Base-by-base conservation (phyloP, 64 coral and sea anemone genomes). In the Pachyseris speciosa region DNA sequence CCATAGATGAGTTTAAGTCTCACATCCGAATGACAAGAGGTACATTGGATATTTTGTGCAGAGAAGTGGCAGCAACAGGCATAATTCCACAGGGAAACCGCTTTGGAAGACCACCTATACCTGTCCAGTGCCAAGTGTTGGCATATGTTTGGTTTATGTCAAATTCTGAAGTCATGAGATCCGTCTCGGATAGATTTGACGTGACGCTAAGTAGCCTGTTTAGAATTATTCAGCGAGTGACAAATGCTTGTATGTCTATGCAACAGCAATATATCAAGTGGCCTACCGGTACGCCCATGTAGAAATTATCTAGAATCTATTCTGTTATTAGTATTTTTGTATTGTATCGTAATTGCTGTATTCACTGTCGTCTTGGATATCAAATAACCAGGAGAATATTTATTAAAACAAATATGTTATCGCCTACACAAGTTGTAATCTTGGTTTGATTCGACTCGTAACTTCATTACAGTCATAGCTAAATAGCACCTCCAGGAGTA, bases 111-210 rank as follows among this genome's bases (percentile, higher is more conserved):
- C n/a, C n/a, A n/a, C n/a, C n/a, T n/a, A n/a, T n/a, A n/a, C n/a
- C n/a, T n/a, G n/a, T n/a, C n/a, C n/a, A n/a, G n/a, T n/a, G n/a
- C n/a, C 84, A 87, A 57, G 84, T 87, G 28, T 87, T 60, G 47
- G 68, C 41, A 41, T 87, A 72, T 55, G 13, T 74, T 12, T 87
- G 68, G 84, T 74, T 87, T 74, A 73, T 87, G 17, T 49, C 84
- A 6, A 74, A 74, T n/a, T n/a, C n/a, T n/a, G n/a, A n/a, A n/a
- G 84, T 87, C 3, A 87, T 87, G 37, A 33, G 67, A 15, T 87
- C 84, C 0, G 61, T 64, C 5, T 87, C 58, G 13, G 84, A 50
- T 11, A 86, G 64, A 3, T 26, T 86, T 15, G 67, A 87, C 19
- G 29, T 87, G 9, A 87, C 84, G 10, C 72, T 74, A 41, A 86